Evolutionary conservation across 2,888 invertebrate genomes (phyloP).

Genomic region (Scaptomyza flava): DNA sequence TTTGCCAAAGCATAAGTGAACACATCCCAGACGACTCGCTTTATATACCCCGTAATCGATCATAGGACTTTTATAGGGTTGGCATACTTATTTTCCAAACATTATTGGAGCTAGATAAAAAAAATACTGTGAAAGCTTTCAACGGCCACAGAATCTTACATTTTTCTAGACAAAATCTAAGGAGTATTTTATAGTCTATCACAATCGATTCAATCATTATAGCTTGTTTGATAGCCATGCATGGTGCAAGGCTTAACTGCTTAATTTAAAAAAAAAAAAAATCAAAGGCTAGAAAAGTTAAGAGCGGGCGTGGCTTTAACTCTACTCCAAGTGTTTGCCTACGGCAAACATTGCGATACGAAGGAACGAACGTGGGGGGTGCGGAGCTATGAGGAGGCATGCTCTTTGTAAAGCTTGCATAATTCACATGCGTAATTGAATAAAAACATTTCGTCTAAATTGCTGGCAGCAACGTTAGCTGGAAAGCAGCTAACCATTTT

Average conservation of each 20-base stretch:
- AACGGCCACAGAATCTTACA: not conserved
- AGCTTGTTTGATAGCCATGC: slow-evolving; percentile 28
- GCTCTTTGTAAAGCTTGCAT: slow-evolving; percentile 58
- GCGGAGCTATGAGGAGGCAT: not conserved
- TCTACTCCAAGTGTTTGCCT: slow-evolving; percentile 38
- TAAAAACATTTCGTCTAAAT: slow-evolving; percentile 70
- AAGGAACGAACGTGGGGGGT: not conserved
- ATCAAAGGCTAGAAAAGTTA: slow-evolving; percentile 21
- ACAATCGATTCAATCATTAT: not conserved
- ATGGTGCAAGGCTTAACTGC: slow-evolving; percentile 62
- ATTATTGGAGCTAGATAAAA: not conserved
- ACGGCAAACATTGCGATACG: slow-evolving; percentile 16
- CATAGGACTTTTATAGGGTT: not conserved
- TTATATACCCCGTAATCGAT: slow-evolving; percentile 31
- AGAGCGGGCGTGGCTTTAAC: slow-evolving; percentile 45
- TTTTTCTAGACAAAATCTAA: not conserved
- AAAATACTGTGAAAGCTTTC: not conserved
- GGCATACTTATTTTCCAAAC: not conserved
- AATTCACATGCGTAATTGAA: slow-evolving; percentile 73
- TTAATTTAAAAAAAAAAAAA: slow-evolving; percentile 62
- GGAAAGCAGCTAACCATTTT: slow-evolving; percentile 42
- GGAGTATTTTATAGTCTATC: slow-evolving; percentile 12
- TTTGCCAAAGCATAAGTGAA: slow-evolving; percentile 72
- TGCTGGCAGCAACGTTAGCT: slow-evolving; percentile 51
- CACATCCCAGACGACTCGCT: slow-evolving; percentile 44